Base-by-base conservation (phyloP, 2,113 vertebrate species). In the Collichthys lucidus region DNA sequence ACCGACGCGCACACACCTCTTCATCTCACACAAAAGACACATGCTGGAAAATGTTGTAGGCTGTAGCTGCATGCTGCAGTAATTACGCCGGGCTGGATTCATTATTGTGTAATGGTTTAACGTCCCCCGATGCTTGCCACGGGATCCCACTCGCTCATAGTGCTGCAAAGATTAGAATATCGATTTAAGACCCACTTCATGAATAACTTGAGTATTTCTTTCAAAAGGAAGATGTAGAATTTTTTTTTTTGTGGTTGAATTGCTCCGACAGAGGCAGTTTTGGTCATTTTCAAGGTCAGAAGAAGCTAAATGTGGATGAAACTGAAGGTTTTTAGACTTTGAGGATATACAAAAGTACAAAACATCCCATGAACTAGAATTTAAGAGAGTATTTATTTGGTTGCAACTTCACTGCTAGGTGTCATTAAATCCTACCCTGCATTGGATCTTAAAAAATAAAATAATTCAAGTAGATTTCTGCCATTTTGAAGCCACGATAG, bases 61-160 rank as follows among this genome's bases (percentile, higher is more conserved):
- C 77, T 66, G 74, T 47, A 72, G 72, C 61, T 44, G 52, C 64
- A 47, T 80, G 79, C 79, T 79, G 79, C 73, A 85, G 79, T 84
- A 70, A 90, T 88, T 86, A 90, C 42, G 24, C 4, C 50, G 77
- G 55, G 66, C 80, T 62, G 77, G 76, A 63, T 55, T 84, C 83
- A 80, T 87, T 73, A 81, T 82, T 70, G 68, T 64, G 11, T 83
- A 75, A 79, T 75, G 62, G 84, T 76, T 85, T 84, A 68, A 81
- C 44, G 74, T 84, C 81, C 82, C 89, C 60, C 2, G 55, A 15
- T 26, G 56, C 72, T 67, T 67, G 77, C 65, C 68, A 66, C 69
- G 10, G 74, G 52, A 72, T 68, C 69, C 64, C 53, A 52, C 59
- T 79, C 44, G 4, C 77, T 72, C 85, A 62, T 29, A 17, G 20